Evolutionary conservation across 2,797 vertebrate genomes (phyloP), one percentile per base, ranked within the genome.

Genomic region (Chelon auratus): DNA sequence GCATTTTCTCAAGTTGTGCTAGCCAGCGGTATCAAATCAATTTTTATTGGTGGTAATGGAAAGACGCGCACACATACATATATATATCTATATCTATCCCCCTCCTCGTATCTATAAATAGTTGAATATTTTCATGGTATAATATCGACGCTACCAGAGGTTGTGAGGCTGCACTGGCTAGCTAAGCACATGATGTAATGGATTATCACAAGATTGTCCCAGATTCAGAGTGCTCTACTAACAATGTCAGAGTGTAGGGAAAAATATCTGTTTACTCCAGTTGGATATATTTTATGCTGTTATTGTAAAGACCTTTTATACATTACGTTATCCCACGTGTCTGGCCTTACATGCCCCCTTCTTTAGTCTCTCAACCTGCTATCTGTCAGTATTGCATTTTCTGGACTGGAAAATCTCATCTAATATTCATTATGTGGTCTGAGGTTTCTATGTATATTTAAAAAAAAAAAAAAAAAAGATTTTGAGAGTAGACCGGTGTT

Each of bases 161-260:
- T 87, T 83, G 68, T 62, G 80, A 81, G 64, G 78, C 79, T 81
- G 74, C 81, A 64, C 72, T 55, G 77, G 79, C 56, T 80, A 82
- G 78, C 86, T 83, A 81, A 90, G 86, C 89, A 90, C 91, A 90
- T 93, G 91, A 92, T 91, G 92, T 92, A 90, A 93, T 93, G 91
- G 91, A 92, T 92, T 92, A 92, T 90, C 90, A 90, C 88, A 92
- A 92, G 91, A 91, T 89, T 91, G 91, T 91, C 91, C 91, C 92
- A 93, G 90, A 91, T 93, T 89, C 84, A 66, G 77, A 86, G 75
- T 68, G 85, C 80, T 90, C 78, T 58, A 80, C 78, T 77, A 90
- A 88, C 86, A 87, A 84, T 88, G 84, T 87, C 84, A 75, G 70
- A 72, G 64, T 69, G 72, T 55, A 64, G 61, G 60, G 65, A 72